Conservation (phyloP, 2,797 vertebrate species). For the Tenualosa thibaudeaui region DNA sequence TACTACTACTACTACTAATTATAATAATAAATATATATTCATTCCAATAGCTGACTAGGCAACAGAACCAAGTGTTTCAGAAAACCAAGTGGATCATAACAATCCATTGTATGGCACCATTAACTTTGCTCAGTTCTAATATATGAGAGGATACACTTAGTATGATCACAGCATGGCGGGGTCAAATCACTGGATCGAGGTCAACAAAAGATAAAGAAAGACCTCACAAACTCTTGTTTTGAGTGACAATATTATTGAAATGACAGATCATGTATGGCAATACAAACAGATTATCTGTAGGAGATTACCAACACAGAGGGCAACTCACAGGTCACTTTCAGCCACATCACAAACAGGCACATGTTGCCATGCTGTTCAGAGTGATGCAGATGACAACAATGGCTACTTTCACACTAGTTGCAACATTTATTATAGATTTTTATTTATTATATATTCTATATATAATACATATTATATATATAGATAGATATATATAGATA, state of each 20-base stretch:
- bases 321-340: background rate
- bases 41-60: no score
- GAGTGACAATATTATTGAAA: background rate
- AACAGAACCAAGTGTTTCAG: background rate
- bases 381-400: background rate
- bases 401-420: background rate
- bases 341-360: background rate
- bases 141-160: background rate
- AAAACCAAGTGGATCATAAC: background rate
- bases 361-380: background rate
- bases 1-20: no score
- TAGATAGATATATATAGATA: no score
- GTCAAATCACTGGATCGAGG: background rate
- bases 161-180: background rate
- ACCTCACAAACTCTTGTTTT: slow-evolving; percentile 1
- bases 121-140: background rate
- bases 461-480: no score
- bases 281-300: slow-evolving; percentile 16
- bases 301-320: slow-evolving; percentile 2
- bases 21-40: no score
- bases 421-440: background rate
- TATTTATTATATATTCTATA: no score
- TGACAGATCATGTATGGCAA: slow-evolving; percentile 7
- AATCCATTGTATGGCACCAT: background rate
- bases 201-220: background rate